These are phyloP conservation scores for Mythimna loreyi DNA, from an alignment of 2,888 invertebrate genomes.

Conservation along the genomic window DNA sequence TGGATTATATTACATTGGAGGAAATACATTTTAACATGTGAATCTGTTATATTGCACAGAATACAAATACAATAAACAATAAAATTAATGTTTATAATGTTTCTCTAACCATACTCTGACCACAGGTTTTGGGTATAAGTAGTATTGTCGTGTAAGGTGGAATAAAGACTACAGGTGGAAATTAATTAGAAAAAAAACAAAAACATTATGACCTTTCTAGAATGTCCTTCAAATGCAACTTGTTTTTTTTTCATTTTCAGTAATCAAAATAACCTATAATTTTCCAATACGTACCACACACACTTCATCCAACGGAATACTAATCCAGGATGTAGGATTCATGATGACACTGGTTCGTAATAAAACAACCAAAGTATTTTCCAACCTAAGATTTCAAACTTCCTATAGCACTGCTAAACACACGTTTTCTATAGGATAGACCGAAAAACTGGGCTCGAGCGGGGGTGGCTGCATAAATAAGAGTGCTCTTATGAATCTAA, in stretches of 20 bases:
- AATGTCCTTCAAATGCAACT: conserved; percentile 67
- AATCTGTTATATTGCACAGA: conserved; percentile 1
- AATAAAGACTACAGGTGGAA: conserved; percentile 15
- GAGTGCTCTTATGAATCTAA: conserved; percentile 58
- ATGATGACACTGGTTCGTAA: conserved; percentile 73
- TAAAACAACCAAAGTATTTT: conserved; percentile 80
- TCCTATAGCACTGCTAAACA: conserved; percentile 74
- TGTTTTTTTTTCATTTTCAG: conserved; percentile 58
- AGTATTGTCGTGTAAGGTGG: not conserved
- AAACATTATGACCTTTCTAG: conserved; percentile 71
- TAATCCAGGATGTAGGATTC: conserved; percentile 72
- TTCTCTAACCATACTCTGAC: not conserved
- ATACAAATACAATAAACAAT: not conserved
- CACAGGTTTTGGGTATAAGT: not conserved
- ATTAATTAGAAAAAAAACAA: conserved; percentile 28
- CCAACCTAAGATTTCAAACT: conserved; percentile 75
- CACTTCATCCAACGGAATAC: conserved; percentile 81
- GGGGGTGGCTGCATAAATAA: conserved; percentile 45
- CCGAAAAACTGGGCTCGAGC: conserved; percentile 48
- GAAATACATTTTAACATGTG: not conserved
- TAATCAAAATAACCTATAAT: conserved; percentile 18
- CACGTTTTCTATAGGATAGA: conserved; percentile 73
- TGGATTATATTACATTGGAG: not conserved
- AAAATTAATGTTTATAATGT: conserved; percentile 17
- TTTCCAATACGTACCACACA: conserved; percentile 81